Evolutionary conservation across 92 coral and sea anemone genomes (phyloP), one percentile per base, ranked within the genome.

Genomic region (Micromussa lordhowensis): DNA sequence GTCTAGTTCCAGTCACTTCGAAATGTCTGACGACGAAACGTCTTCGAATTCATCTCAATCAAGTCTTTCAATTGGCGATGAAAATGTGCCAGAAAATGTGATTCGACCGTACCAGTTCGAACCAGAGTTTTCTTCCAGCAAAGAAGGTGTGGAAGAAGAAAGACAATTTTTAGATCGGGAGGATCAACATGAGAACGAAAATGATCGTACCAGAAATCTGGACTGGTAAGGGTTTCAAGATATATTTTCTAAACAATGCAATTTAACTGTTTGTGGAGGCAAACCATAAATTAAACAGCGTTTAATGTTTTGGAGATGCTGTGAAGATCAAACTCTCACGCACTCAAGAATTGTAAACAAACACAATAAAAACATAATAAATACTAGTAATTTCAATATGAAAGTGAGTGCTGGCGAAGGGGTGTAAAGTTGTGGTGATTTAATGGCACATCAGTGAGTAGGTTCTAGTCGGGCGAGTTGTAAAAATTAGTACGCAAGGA

Each of bases 171-270:
- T n/a, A n/a, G n/a, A n/a, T n/a, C n/a, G n/a, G n/a, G 80, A 76
- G 44, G 21, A 76, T 76, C 61, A 19, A 28, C 32, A 34, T 16
- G 80, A 34, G 29, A 26, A 76, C 17, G 80, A 76, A 76, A 29
- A 70, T 70, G 55, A 59, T 16, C 80, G 80, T 40, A 76, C 80
- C 8, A 76, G 34, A 76, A 76, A 76, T 76, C 44, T 76, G 26
- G 80, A 76, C 28, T 40, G 80, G 80, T 76, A 76, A 76, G 63
- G 44, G 59, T 61, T 40, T 29, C 80, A 61, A 76, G 17, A 76
- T 26, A 11, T 76, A 44, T n/a, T 29, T 13, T 7, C 14, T 54
- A 54, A 54, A 54, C 59, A 54, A 54, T 29, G n/a, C 35, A 24
- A 28, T 70, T 29, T 30, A 70, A 29, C 19, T 12, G 76, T 70